These are phyloP conservation scores for Saccopteryx leptura DNA, from an alignment of 2,113 vertebrate genomes.

Conservation along the genomic window DNA sequence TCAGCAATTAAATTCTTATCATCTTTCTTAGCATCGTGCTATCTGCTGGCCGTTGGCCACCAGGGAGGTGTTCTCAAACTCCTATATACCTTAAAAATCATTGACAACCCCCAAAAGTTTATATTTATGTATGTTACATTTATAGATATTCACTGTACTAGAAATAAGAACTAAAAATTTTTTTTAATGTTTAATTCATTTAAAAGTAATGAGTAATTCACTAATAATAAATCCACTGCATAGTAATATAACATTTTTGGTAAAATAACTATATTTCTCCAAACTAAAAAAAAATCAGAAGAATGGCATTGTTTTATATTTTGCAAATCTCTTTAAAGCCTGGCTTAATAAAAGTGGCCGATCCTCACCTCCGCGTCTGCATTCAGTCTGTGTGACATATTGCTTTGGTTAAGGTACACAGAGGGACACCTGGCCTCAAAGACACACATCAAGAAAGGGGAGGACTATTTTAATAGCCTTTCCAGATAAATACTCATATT, in stretches of 20 bases:
- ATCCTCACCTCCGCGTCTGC: neutral
- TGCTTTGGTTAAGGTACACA: neutral
- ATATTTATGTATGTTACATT: neutral
- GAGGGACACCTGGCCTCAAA: neutral
- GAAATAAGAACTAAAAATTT: neutral
- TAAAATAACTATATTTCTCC: constrained; percentile 2
- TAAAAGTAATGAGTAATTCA: neutral
- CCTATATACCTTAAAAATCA: neutral
- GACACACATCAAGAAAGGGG: neutral
- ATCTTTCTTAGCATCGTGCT: neutral
- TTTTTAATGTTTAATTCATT: neutral
- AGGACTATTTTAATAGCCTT: neutral
- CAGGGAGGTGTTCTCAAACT: neutral
- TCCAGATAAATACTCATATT: neutral
- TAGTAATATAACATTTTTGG: neutral
- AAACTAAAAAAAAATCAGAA: neutral
- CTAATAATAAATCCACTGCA: neutral
- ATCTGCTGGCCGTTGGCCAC: neutral
- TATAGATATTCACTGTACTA: constrained; percentile 5
- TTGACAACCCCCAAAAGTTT: neutral
- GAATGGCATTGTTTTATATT: neutral
- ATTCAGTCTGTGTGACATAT: neutral
- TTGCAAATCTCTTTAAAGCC: constrained; percentile 37
- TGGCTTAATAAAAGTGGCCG: constrained; percentile 36
- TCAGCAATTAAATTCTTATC: neutral